phyloP scores from a whole-genome alignment of 2,797 vertebrate species.

The Sebastes taczanowskii region DNA sequence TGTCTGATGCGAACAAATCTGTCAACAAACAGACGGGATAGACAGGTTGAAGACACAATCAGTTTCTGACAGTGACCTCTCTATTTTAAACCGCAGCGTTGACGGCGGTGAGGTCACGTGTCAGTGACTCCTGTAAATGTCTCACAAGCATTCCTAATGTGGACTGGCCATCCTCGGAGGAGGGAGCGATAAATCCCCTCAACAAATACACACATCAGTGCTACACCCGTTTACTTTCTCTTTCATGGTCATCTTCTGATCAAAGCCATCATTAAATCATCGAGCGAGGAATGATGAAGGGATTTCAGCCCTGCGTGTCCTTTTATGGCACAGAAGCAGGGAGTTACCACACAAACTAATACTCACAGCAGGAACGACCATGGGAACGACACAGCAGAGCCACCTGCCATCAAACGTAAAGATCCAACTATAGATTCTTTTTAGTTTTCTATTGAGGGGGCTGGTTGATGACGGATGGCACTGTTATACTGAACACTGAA shows the following conservation, averaged over 20 bases:
- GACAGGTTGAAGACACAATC: constrained; percentile 45
- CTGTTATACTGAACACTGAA: neutral
- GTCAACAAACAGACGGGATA: constrained; percentile 17
- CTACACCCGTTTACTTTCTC: constrained; percentile 20
- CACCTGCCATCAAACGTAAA: constrained; percentile 32
- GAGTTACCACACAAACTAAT: constrained; percentile 11
- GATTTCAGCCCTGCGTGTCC: constrained; percentile 16
- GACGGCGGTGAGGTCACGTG: constrained; percentile 46
- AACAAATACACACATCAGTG: constrained; percentile 44
- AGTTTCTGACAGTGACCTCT: constrained; percentile 13
- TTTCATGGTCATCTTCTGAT: constrained; percentile 40
- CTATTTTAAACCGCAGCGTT: constrained; percentile 62
- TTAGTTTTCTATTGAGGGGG: neutral
- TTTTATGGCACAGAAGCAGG: constrained; percentile 40
- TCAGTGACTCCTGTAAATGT: constrained; percentile 64
- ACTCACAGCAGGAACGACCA: constrained; percentile 43
- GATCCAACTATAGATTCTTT: neutral
- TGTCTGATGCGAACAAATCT: constrained; percentile 26
- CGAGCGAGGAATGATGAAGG: neutral
- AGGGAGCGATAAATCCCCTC: constrained; percentile 49
- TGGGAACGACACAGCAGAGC: constrained; percentile 23
- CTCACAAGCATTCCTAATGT: constrained; percentile 72
- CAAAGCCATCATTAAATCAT: constrained; percentile 40
- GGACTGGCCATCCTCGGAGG: constrained; percentile 43
- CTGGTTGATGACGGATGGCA: neutral